Conservation (phyloP, 2,797 vertebrate species). For the Chrysocyon brachyurus region DNA sequence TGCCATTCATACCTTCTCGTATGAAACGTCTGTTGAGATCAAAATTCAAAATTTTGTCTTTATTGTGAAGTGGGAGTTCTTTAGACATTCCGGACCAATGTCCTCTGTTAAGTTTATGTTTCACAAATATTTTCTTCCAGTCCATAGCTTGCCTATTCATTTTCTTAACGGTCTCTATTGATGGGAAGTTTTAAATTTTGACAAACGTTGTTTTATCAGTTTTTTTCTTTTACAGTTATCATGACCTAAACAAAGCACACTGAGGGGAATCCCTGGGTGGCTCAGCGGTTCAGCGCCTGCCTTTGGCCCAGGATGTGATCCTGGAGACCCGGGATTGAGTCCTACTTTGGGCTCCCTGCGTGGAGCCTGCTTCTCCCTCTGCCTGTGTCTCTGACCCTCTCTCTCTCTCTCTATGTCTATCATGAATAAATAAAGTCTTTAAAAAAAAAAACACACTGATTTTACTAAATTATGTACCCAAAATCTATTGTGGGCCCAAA, state of each 20-base stretch:
- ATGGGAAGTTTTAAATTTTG: background rate
- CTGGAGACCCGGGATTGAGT: too few species aligned
- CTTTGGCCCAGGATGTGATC: too few species aligned
- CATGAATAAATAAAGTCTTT: too few species aligned
- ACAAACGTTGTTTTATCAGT: background rate
- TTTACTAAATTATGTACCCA: slow-evolving; percentile 26
- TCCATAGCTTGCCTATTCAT: slow-evolving; percentile 6
- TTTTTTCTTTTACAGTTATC: slow-evolving; percentile 53
- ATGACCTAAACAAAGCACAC: slow-evolving; percentile 13
- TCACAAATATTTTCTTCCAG: slow-evolving; percentile 50
- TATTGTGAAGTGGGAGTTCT: slow-evolving; percentile 2
- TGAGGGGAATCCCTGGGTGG: background rate
- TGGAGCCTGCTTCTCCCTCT: too few species aligned
- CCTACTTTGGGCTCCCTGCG: too few species aligned
- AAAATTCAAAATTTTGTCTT: slow-evolving; percentile 17
- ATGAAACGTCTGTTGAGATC: background rate
- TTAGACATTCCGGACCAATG: background rate
- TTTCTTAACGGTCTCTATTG: slow-evolving; percentile 48
- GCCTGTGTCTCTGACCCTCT: too few species aligned
- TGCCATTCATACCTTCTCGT: background rate
- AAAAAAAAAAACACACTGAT: background rate
- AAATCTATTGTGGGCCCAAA: slow-evolving; percentile 12
- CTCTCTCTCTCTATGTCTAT: too few species aligned
- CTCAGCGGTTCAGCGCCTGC: too few species aligned
- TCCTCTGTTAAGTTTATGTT: slow-evolving; percentile 25